Evolutionary conservation across 2,797 vertebrate genomes (phyloP).

Genomic region (Molossus alvarezi): DNA sequence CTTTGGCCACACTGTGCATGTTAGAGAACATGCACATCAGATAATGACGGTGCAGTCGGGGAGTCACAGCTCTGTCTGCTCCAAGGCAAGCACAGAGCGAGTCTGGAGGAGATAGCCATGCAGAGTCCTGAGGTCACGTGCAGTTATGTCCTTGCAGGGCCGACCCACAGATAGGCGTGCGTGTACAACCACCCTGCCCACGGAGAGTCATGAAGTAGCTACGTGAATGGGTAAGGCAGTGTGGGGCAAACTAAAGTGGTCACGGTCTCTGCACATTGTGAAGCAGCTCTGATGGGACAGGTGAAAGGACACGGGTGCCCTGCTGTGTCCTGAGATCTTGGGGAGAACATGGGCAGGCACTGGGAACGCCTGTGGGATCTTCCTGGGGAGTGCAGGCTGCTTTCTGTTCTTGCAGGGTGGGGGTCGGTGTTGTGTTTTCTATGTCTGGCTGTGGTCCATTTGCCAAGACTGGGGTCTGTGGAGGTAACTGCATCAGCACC

Average conservation of each 20-base stretch:
- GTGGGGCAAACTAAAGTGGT: neutral
- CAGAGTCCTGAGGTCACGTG: neutral
- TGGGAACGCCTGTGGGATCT: neutral
- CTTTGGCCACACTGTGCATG: neutral
- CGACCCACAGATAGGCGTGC: neutral
- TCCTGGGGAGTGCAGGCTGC: neutral
- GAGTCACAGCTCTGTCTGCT: neutral
- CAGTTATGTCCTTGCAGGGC: neutral
- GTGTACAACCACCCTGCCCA: neutral
- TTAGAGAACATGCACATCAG: neutral
- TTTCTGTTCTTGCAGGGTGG: neutral
- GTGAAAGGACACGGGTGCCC: neutral
- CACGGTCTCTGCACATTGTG: neutral
- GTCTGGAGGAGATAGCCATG: neutral
- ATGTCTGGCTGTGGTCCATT: neutral
- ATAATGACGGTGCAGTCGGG: conserved; percentile 37
- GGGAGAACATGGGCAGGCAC: neutral
- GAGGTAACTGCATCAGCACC: neutral
- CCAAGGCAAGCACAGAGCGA: neutral
- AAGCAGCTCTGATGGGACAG: neutral
- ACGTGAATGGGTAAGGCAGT: neutral
- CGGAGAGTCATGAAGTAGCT: neutral
- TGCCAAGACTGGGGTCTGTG: neutral
- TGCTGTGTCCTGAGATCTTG: neutral
- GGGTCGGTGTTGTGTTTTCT: neutral